Base-by-base conservation (phyloP, 1,140 invertebrate species). In the Heliconius eleuchia region DNA sequence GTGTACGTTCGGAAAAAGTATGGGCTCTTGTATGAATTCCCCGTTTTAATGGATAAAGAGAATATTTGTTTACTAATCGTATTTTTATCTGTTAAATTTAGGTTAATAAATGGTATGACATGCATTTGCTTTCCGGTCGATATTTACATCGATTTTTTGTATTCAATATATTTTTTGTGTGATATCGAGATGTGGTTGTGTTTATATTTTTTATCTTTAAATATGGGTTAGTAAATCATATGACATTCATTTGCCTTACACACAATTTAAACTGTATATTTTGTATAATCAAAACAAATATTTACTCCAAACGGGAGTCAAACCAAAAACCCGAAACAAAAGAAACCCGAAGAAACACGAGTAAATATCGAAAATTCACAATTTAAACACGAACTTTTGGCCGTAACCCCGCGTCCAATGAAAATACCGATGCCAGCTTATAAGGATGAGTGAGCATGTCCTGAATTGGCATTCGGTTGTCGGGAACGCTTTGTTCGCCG, bases 381-480 rank as follows among this genome's bases (percentile, higher is more conserved):
- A 71, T 37, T 72, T 19, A 13, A 72, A 42, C 71, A 72, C 1
- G 30, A 19, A 72, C 71, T 37, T 72, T 72, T 72, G 71, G 71
- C 71, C 18, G 71, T 57, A 66, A 23, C 76, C 30, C 52, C 71
- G 55, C 60, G 55, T 77, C 73, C 71, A 77, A 80, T 76, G 79
- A 73, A 77, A 80, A 77, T 80, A 82, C 79, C 82, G 80, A 83
- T 88, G 80, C 79, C 42, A 77, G 70, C 84, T 80, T 79, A 79
- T 75, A 86, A 78, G 88, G 86, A 85, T 87, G 88, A 86, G 79
- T 88, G 88, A 85, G 84, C 86, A 85, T 87, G 79, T 77, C 84
- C 79, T 73, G 76, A 78, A 74, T 82, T 57, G 80, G 80, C 80
- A 79, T 82, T 79, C 78, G 77, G 82, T 76, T 79, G 80, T 79